A percentile compares a stretch with the other conserved stretches of the same genome.
Evolutionary conservation across 2,888 invertebrate species (phyloP).

Genomic region (Pseudococcus jackbeardsleyi): DNA sequence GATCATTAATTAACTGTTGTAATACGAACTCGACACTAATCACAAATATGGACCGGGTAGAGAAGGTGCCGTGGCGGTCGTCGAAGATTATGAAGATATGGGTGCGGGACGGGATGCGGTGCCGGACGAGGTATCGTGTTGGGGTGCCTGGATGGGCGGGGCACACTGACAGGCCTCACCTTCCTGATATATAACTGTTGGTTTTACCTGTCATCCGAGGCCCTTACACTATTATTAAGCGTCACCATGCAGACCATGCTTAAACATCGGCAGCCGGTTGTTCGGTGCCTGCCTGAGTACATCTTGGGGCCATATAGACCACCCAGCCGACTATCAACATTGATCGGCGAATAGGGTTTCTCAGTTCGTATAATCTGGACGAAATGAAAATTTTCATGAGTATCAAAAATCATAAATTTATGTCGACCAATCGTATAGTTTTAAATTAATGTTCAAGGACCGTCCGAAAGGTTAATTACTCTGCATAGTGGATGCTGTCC

Average conservation of each 20-base stretch:
- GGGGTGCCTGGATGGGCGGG: conserved; percentile 65
- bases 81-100: conserved; percentile 55
- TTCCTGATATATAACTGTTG: conserved; percentile 66
- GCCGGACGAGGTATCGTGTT: conserved; percentile 31
- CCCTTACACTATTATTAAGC: conserved; percentile 65
- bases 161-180: conserved; percentile 65
- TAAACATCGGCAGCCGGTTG: conserved; percentile 64
- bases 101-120: conserved; percentile 31
- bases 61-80: not conserved
- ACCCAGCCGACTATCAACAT: conserved; percentile 61
- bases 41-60: conserved; percentile 46
- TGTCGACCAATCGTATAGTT: not conserved
- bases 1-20: conserved; percentile 62
- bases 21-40: conserved; percentile 64
- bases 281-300: conserved; percentile 63
- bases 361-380: not conserved
- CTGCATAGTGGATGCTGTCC: not conserved
- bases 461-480: conserved; percentile 31
- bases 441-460: conserved; percentile 45
- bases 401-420: conserved; percentile 41
- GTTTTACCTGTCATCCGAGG: conserved; percentile 65
- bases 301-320: conserved; percentile 63
- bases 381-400: not conserved
- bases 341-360: conserved; percentile 60
- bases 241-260: conserved; percentile 61